Evolutionary conservation across 2,113 vertebrate species (phyloP).

Genomic region (Apaloderma vittatum): DNA sequence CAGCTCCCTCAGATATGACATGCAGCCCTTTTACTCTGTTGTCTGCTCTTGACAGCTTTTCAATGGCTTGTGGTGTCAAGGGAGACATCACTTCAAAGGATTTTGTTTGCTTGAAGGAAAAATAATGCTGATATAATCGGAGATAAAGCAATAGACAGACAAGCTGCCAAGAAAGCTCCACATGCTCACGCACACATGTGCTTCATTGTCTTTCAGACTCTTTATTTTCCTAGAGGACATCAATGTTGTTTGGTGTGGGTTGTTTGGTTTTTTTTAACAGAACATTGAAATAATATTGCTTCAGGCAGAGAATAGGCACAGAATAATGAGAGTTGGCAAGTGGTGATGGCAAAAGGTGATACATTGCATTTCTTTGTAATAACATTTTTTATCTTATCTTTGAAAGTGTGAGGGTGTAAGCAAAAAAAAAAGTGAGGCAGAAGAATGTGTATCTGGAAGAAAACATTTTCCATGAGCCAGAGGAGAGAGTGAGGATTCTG

Average conservation of each 20-base stretch:
- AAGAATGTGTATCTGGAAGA: not conserved
- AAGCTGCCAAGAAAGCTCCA: not conserved
- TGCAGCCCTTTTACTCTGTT: not conserved
- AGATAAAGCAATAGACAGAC: slow-evolving; percentile 1
- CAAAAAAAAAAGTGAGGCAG: not conserved
- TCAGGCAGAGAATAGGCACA: not conserved
- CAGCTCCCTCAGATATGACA: not conserved
- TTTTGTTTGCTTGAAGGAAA: slow-evolving; percentile 35
- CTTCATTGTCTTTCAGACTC: not conserved
- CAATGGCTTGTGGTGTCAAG: not conserved
- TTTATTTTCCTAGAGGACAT: not conserved
- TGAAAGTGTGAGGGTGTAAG: not conserved
- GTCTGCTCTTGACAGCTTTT: slow-evolving; percentile 25
- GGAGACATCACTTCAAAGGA: slow-evolving; percentile 22
- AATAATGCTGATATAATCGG: slow-evolving; percentile 52
- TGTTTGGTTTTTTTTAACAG: slow-evolving; percentile 2
- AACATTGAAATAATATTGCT: slow-evolving; percentile 55
- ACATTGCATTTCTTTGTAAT: not conserved
- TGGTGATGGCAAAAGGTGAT: not conserved
- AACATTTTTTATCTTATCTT: not conserved
- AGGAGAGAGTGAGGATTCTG: not conserved
- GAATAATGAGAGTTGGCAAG: slow-evolving; percentile 35
- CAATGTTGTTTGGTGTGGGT: not conserved
- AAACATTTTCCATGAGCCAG: not conserved
- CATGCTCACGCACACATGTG: not conserved